phyloP scores from a whole-genome alignment of 2,888 invertebrate genomes.

The Sarcophaga carnaria region DNA sequence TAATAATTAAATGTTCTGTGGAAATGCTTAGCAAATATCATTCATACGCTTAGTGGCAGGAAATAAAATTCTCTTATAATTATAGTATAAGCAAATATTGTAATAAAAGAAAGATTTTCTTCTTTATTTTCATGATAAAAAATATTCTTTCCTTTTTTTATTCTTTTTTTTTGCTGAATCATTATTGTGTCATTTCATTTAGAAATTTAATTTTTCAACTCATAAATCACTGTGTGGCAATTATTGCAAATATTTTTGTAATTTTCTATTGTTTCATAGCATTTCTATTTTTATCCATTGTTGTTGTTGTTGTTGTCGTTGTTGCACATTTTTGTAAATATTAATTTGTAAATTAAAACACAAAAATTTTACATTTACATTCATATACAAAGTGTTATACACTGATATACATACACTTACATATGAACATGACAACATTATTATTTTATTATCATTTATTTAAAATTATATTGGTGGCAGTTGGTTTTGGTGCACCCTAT shows the following conservation, averaged over 20 bases:
- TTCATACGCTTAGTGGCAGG: too few species aligned
- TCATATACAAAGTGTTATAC: background rate
- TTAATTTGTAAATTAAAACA: conserved; percentile 17
- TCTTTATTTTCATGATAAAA: too few species aligned
- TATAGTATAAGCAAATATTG: too few species aligned
- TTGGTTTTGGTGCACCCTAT: background rate
- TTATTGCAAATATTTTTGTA: conserved; percentile 51
- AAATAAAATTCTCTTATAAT: too few species aligned
- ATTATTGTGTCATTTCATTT: conserved; percentile 10
- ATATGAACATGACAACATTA: conserved; percentile 21
- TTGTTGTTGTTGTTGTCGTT: conserved; percentile 14
- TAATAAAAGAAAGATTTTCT: background rate
- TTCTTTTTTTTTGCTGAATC: background rate
- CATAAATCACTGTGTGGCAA: conserved; percentile 65
- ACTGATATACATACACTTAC: background rate
- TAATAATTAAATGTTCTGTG: too few species aligned
- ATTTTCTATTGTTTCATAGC: conserved; percentile 15
- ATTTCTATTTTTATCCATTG: background rate
- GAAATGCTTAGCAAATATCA: too few species aligned
- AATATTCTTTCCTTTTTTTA: background rate
- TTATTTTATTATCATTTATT: conserved; percentile 13
- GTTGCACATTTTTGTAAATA: background rate
- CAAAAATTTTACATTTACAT: background rate
- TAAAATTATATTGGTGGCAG: background rate
- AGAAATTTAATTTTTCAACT: conserved; percentile 66